Evolutionary conservation across 35 echinoderm and acorn worm genomes (phyloP).

Genomic region (Chiridota heheva): DNA sequence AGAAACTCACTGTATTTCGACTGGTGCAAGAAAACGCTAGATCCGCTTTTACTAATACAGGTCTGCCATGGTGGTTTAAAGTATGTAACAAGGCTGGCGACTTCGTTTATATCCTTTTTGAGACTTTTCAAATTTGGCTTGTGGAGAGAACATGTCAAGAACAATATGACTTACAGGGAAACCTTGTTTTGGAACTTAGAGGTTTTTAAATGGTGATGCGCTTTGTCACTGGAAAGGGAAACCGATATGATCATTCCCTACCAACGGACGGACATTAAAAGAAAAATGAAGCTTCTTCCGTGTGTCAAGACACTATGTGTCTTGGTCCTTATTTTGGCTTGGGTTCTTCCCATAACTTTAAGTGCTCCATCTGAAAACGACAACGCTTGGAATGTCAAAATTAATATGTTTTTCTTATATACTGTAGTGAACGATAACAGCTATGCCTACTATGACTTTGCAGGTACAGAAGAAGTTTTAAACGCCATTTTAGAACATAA

Average conservation of each 20-base stretch:
- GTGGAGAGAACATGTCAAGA: neutral
- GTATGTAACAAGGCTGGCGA: neutral
- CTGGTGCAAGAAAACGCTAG: too few relatives aligned
- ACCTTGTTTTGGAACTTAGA: neutral
- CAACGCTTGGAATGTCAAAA: neutral
- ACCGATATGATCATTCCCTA: neutral
- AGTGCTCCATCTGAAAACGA: too few relatives aligned
- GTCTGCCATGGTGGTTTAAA: neutral
- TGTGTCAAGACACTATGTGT: too few relatives aligned
- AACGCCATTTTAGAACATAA: neutral
- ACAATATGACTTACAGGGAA: neutral
- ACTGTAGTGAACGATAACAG: neutral
- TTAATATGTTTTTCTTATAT: conserved; percentile 1
- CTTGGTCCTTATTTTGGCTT: too few relatives aligned
- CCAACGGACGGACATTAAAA: neutral
- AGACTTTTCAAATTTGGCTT: conserved; percentile 7
- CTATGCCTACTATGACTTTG: neutral
- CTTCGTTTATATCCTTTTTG: neutral
- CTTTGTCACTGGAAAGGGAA: neutral
- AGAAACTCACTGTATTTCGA: neutral
- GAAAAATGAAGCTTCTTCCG: too few relatives aligned
- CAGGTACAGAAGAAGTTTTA: neutral
- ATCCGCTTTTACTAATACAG: neutral
- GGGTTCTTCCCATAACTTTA: too few relatives aligned
- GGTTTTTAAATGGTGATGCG: neutral